Evolutionary conservation across 1,140 invertebrate genomes (phyloP).

Genomic region (Nixonia krombeini): DNA sequence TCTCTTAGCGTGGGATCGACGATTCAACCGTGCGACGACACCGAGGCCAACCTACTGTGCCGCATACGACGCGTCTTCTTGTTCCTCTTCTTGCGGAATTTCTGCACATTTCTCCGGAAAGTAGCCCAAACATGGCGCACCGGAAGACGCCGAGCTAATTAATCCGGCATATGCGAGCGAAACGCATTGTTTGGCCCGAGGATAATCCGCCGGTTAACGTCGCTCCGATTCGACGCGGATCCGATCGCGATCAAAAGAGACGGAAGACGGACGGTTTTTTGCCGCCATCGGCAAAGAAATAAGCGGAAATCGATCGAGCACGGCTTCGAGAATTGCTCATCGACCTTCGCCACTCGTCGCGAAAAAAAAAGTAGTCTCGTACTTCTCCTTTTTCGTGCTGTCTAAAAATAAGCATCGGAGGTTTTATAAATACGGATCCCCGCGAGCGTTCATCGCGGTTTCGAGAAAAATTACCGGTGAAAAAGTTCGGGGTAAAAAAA

Average conservation of each 20-base stretch:
- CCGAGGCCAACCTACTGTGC: conserved; percentile 5
- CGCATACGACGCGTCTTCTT: too few species aligned
- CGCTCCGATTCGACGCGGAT: not conserved
- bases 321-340: conserved; percentile 35
- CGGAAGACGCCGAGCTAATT: too few species aligned
- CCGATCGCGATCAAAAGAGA: not conserved
- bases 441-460: too few species aligned
- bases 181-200: too few species aligned
- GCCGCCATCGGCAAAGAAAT: conserved; percentile 16
- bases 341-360: conserved; percentile 36
- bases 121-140: too few species aligned
- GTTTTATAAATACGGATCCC: too few species aligned
- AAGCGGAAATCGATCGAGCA: conserved; percentile 43
- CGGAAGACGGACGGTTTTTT: conserved; percentile 25
- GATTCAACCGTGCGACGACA: conserved; percentile 20
- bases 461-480: too few species aligned
- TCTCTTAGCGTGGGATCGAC: conserved; percentile 43
- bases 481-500: too few species aligned
- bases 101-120: not conserved
- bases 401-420: too few species aligned
- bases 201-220: too few species aligned
- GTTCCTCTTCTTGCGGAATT: not conserved
- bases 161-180: too few species aligned
- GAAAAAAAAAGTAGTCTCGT: conserved; percentile 37
- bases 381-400: not conserved